phyloP scores from a whole-genome alignment of 2,113 vertebrate species.

The Noturus placidus region DNA sequence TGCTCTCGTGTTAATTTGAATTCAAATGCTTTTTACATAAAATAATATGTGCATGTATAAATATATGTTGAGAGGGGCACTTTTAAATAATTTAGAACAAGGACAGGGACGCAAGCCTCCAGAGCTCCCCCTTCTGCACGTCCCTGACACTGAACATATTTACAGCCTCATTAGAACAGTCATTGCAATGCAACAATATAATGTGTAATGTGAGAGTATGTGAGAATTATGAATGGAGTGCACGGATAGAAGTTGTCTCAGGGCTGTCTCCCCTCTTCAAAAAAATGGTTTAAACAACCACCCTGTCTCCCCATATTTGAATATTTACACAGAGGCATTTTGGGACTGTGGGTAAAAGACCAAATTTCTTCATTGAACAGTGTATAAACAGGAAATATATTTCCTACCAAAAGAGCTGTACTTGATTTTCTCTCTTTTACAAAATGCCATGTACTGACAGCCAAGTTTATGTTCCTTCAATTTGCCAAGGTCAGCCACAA shows the following conservation, averaged over 20 bases:
- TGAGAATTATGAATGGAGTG: conserved; percentile 30
- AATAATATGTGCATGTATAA: too few species aligned
- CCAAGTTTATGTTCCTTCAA: conserved; percentile 11
- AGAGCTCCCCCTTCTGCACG: too few species aligned
- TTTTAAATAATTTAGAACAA: too few species aligned
- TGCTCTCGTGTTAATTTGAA: too few species aligned
- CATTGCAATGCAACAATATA: conserved; percentile 35
- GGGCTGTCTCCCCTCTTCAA: background rate
- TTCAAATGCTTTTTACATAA: too few species aligned
- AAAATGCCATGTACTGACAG: conserved; percentile 14
- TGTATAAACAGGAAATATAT: background rate
- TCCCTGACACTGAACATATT: background rate
- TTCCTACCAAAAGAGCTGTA: background rate
- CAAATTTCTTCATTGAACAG: background rate
- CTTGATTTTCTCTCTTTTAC: background rate
- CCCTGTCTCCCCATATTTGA: conserved; percentile 4
- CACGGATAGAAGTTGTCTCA: conserved; percentile 42
- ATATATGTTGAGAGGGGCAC: too few species aligned
- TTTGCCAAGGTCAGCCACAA: conserved; percentile 23
- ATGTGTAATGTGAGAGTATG: conserved; percentile 33
- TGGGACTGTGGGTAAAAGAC: conserved; percentile 34
- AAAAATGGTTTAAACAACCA: background rate
- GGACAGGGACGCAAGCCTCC: too few species aligned
- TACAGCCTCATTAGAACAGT: conserved; percentile 28
- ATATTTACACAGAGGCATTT: conserved; percentile 46